Base-by-base conservation (phyloP, 2,888 invertebrate genomes). In the Pelosia muscerda region DNA sequence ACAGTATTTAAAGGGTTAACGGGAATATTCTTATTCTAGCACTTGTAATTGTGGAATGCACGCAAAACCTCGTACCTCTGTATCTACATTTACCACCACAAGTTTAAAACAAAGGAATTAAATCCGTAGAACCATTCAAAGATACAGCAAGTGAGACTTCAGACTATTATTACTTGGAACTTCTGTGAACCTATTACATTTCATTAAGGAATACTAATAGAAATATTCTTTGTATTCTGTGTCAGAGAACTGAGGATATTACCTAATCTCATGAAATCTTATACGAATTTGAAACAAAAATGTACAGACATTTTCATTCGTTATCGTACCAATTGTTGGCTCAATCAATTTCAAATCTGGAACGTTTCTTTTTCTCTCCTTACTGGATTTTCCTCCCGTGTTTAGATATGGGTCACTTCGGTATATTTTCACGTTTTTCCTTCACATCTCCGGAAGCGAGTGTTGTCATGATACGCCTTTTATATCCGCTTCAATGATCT, bases 291-390 rank as follows among this genome's bases (percentile, higher is more conserved):
- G 68, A 72, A 64, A 62, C 66, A 69, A 71, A 72, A 71, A 72
- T 78, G 76, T 71, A 67, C 65, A 78, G 64, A 73, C 69, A 72
- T 75, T 74, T n/a, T 59, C 68, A 69, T 69, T 63, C 62, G 73
- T 74, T 79, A 81, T 81, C 76, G 71, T 72, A 60, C 69, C 72
- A 81, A 79, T 81, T 76, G 66, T 71, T 72, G 71, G 69, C 34
- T 66, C 77, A 79, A 79, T 79, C 79, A 73, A 70, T 81, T 79
- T 72, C 38, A 77, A 75, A 70, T 81, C 67, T 73, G 63, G 66
- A 78, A 79, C 79, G 67, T 69, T 69, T 72, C 74, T 75, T 74
- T 26, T 61, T 69, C 60, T 42, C 63, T 78, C 69, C 63, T n/a
- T 2, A 71, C 69, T 63, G 66, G 68, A 74, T 68, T 79, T 77